Evolutionary conservation across 2,113 vertebrate genomes (phyloP), one percentile per base, ranked within the genome.

Genomic region (Zosterops pallidus): DNA sequence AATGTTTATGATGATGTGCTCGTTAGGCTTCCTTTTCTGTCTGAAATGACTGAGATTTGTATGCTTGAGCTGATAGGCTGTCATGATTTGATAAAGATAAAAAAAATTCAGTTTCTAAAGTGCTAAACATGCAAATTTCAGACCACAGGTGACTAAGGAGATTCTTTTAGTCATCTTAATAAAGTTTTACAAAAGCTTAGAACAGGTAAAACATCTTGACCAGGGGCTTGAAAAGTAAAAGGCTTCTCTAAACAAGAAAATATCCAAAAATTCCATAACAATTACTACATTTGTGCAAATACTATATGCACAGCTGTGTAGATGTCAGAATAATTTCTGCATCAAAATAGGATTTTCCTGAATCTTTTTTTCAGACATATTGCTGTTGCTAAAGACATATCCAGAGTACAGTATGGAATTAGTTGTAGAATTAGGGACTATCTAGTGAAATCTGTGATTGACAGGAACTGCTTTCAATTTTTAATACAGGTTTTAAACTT

Each of bases 1-100:
- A 44, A 11, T 13, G 2, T 1, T 70, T 64, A 68, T 52, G 8
- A 2, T 4, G n/a, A 1, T 16, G 2, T 35, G 3, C 57, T 22
- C 47, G 2, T 55, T 72, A 68, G 19, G 4, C 1, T 23, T 21
- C 19, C 23, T 46, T 83, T 55, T 25, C 7, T 56, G 5, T 62
- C 41, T 53, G n/a, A 57, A 89, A 53, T 44, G 17, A 16, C 17
- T 31, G 15, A 59, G 29, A 33, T 44, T 62, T 55, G 0, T 12
- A 21, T 25, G 18, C 9, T 39, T 46, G 9, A 72, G 9, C 6
- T 46, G 49, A 63, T 2, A 71, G 6, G 31, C 14, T 6, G 10
- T 49, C 22, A 5, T 23, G 62, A 71, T 10, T 28, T 52, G 9
- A 1, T 28, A 46, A 75, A 42, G 2, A 17, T 35, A 14, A n/a